Evolutionary conservation across 35 echinoderm and acorn worm genomes (phyloP), one percentile per base, ranked within the genome.

Genomic region (Lytechinus variegatus): DNA sequence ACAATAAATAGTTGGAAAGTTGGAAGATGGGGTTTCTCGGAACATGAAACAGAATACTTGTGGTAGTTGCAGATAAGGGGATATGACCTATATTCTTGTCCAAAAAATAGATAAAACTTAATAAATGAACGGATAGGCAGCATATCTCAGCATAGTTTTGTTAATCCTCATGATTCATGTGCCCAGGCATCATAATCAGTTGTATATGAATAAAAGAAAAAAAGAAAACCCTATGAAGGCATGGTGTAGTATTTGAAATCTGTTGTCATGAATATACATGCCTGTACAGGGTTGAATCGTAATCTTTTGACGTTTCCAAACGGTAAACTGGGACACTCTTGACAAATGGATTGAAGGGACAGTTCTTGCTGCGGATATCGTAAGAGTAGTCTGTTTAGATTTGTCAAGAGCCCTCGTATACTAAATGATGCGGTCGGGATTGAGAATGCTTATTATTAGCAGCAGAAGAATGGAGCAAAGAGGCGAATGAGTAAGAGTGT

Each of bases 401-500:
- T 79, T 79, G 66, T 79, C 19, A 79, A 79, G 66, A 79, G 66
- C 66, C 19, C 66, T 79, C 19, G 66, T 79, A 79, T 79, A 79
- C 66, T 24, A 58, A 79, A 79, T 79, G 21, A 24, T 79, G 66
- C 66, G 66, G 66, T 79, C 66, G 8, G 66, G 66, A 79, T 79
- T 79, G 66, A 79, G 66, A 79, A 19, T 79, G 66, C 66, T 79
- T 79, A 79, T 72, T 72, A 72, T 79, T 79, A 79, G 19, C 66
- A 79, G 66, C 21, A 79, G 66, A 16, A 79, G 66, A 19, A 79
- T 79, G 4, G 16, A 19, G 66, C 66, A 16, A 79, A n/a, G 14
- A n/a, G 21, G 14, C 66, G 66, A 79, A 24, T 6, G 66, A n/a
- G 66, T 79, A 7, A 24, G 66, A 79, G 66, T n/a, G 3, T 16